A percentile compares a stretch with the other conserved stretches of the same genome.
phyloP scores from a whole-genome alignment of 1,140 invertebrate genomes.

The Notospermus geniculatus region DNA sequence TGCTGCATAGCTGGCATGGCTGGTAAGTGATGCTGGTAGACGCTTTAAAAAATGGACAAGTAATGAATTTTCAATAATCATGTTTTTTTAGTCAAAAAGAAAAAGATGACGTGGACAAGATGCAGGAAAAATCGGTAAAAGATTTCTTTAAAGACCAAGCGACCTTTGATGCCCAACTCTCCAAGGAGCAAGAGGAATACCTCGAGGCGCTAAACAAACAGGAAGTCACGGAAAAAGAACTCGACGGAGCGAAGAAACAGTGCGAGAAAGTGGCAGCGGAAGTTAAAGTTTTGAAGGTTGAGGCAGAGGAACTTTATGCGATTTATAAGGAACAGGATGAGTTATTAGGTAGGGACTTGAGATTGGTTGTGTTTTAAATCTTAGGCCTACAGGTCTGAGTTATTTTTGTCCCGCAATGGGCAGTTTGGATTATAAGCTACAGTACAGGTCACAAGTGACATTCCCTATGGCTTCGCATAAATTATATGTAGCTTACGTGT shows the following conservation, averaged over 20 bases:
- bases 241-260: constrained; percentile 42
- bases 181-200: constrained; percentile 57
- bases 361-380: constrained; percentile 6
- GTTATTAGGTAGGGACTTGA: constrained; percentile 57
- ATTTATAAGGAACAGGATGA: constrained; percentile 61
- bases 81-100: constrained; percentile 47
- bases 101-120: constrained; percentile 54
- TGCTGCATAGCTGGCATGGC: no score
- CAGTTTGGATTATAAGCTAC: no score
- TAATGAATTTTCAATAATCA: no score
- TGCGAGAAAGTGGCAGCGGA: constrained; percentile 54
- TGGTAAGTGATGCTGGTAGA: no score
- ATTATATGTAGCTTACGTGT: no score
- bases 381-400: not conserved
- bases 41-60: no score
- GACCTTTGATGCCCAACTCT: constrained; percentile 46
- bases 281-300: constrained; percentile 49
- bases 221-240: constrained; percentile 52
- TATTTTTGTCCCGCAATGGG: no score
- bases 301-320: constrained; percentile 57
- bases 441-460: no score
- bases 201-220: constrained; percentile 58
- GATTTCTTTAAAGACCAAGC: constrained; percentile 52
- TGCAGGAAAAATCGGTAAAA: constrained; percentile 47
- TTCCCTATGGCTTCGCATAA: no score